These are phyloP conservation scores for Ostrea edulis DNA, from an alignment of 1,140 invertebrate genomes.

Conservation along the genomic window DNA sequence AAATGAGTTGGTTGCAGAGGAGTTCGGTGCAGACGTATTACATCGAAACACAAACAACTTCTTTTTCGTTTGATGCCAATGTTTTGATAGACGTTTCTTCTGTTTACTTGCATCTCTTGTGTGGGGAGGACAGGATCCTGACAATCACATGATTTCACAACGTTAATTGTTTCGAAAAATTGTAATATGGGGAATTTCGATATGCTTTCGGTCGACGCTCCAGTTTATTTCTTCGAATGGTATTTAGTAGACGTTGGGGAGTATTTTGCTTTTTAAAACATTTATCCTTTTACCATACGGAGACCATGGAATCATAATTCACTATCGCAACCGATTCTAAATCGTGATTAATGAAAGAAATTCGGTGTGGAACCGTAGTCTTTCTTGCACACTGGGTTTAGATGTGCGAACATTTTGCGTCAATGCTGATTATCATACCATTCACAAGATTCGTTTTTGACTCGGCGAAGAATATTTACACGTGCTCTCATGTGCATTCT, in stretches of 20 bases:
- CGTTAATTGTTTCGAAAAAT: constrained; percentile 11
- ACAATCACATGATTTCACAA: neutral
- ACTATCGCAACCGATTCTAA: neutral
- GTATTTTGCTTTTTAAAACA: neutral
- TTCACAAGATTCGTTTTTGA: constrained; percentile 4
- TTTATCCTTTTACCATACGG: no score
- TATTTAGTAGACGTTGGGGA: neutral
- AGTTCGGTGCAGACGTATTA: constrained; percentile 13
- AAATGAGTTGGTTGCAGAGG: neutral
- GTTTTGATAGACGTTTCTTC: constrained; percentile 20
- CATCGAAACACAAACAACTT: neutral
- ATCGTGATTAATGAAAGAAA: neutral
- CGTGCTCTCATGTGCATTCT: constrained; percentile 30
- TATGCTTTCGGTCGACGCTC: neutral
- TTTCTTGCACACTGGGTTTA: neutral
- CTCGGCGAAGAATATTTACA: constrained; percentile 22
- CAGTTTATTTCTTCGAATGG: neutral
- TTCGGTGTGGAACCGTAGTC: neutral
- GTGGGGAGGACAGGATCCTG: neutral
- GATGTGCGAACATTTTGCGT: constrained; percentile 24
- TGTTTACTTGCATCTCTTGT: neutral
- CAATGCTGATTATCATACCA: constrained; percentile 37
- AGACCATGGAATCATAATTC: neutral
- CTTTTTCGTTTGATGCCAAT: constrained; percentile 24
- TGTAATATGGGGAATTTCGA: neutral